Evolutionary conservation across 2,888 invertebrate species (phyloP).

Genomic region (Drosophila quasianomalipes): DNA sequence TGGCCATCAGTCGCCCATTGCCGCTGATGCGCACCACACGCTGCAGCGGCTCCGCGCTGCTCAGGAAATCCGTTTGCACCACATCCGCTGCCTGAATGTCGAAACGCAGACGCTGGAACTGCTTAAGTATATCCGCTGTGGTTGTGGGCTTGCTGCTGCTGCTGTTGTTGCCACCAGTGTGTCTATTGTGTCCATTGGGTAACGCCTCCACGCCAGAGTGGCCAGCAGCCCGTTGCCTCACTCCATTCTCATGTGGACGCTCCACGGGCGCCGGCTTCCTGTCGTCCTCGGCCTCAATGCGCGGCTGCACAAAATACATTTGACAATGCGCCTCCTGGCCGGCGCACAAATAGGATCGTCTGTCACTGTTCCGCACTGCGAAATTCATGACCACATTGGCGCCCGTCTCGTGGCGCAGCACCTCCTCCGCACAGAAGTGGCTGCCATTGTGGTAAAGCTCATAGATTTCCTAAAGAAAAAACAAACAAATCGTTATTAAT

Average conservation of each 20-base stretch:
- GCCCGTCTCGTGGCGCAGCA: constrained; percentile 95
- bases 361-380: constrained; percentile 90
- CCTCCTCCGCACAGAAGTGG: constrained; percentile 94
- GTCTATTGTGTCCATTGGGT: constrained; percentile 75
- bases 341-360: constrained; percentile 92
- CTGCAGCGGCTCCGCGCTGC: constrained; percentile 91
- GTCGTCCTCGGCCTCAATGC: constrained; percentile 87
- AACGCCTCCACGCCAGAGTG: constrained; percentile 82
- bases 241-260: constrained; percentile 82
- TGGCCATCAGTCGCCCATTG: constrained; percentile 92
- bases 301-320: constrained; percentile 90
- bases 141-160: constrained; percentile 23
- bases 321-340: constrained; percentile 97
- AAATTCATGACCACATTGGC: constrained; percentile 97
- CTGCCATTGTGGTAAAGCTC: constrained; percentile 94
- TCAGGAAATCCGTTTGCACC: constrained; percentile 93
- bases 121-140: constrained; percentile 70
- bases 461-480: constrained; percentile 93
- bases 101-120: constrained; percentile 89
- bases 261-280: constrained; percentile 58
- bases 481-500: constrained; percentile 2
- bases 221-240: constrained; percentile 70
- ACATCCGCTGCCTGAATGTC: constrained; percentile 92
- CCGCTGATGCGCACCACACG: constrained; percentile 93
- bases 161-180: constrained; percentile 11